Evolutionary conservation across 2,797 vertebrate species (phyloP).

Genomic region (Labeo calbasu): DNA sequence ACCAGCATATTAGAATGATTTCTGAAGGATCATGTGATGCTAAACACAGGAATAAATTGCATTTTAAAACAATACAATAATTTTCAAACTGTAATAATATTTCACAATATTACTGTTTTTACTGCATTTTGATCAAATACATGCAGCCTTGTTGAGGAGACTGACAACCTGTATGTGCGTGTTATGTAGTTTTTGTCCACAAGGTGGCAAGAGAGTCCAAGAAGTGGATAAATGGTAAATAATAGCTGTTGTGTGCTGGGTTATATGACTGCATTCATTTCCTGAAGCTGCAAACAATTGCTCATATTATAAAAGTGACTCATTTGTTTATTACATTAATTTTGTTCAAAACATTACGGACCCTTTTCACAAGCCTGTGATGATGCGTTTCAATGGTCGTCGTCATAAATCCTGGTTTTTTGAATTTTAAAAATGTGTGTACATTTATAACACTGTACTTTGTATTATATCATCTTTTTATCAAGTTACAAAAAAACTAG

Average conservation of each 20-base stretch:
- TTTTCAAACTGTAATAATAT: background rate
- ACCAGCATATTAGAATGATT: background rate
- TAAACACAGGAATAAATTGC: background rate
- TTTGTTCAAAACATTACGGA: background rate
- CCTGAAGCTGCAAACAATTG: background rate
- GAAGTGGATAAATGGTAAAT: background rate
- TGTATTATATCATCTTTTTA: too few relatives aligned
- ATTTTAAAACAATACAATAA: background rate
- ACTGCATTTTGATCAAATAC: background rate
- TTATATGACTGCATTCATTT: background rate
- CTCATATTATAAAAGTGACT: background rate
- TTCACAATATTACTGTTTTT: background rate
- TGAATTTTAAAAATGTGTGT: too few relatives aligned
- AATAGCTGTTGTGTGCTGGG: background rate
- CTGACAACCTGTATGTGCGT: background rate
- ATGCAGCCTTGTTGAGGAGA: background rate
- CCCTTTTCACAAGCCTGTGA: too few relatives aligned
- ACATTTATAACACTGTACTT: too few relatives aligned
- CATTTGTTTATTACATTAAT: background rate
- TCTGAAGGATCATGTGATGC: background rate
- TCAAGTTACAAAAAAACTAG: too few relatives aligned
- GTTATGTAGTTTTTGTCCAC: slow-evolving; percentile 14
- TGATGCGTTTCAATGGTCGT: too few relatives aligned
- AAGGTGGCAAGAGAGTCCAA: slow-evolving; percentile 37
- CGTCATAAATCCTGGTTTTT: too few relatives aligned